Conservation (phyloP, 2,113 vertebrate species). For the Lontra canadensis region DNA sequence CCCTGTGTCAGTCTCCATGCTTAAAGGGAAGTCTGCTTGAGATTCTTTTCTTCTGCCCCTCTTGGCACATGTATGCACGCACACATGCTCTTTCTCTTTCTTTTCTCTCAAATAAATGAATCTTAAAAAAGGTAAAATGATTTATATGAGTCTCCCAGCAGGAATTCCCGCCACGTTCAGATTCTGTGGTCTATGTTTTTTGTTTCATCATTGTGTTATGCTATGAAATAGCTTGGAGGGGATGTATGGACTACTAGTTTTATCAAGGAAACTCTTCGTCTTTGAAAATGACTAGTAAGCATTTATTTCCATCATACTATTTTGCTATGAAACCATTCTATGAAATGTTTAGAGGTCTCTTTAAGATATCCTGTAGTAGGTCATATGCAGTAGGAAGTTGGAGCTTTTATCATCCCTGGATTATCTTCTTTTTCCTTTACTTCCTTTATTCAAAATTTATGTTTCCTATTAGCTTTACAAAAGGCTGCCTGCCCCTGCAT, state of each 20-base stretch:
- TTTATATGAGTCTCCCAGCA: not conserved
- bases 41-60: not conserved
- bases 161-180: not conserved
- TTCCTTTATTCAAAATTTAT: slow-evolving; percentile 40
- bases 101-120: not conserved
- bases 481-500: not conserved
- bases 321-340: not conserved
- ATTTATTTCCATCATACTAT: not conserved
- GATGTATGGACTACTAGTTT: not conserved
- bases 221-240: not conserved
- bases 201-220: not conserved
- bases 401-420: not conserved
- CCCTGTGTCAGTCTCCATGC: not conserved
- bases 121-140: not conserved
- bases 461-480: slow-evolving; percentile 46
- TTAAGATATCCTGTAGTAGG: not conserved
- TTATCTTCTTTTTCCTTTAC: slow-evolving; percentile 17
- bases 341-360: not conserved
- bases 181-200: not conserved
- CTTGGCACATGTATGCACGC: not conserved
- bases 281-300: not conserved
- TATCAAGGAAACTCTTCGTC: not conserved
- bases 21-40: not conserved
- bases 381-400: not conserved
- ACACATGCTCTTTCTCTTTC: not conserved